Percentiles rank a stretch among this genome's conserved stretches.
Conservation (phyloP, 2,888 invertebrate genomes). For the Asteroscopus sphinx region DNA sequence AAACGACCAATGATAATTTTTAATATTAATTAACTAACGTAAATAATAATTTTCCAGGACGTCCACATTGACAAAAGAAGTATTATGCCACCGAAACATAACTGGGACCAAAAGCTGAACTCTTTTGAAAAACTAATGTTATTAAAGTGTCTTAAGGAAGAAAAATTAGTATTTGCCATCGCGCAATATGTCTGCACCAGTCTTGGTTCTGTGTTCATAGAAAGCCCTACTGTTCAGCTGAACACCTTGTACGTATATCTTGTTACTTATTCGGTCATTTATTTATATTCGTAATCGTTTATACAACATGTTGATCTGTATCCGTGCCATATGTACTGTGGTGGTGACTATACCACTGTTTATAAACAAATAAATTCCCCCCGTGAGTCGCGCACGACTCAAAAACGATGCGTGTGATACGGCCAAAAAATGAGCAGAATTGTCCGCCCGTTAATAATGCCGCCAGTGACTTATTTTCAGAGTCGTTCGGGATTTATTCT, state of each 20-base stretch:
- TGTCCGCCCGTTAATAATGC: no score
- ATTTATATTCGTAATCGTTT: no score
- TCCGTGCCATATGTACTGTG: no score
- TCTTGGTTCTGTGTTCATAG: constrained; percentile 94
- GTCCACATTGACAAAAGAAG: constrained; percentile 88
- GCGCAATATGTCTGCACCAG: constrained; percentile 94
- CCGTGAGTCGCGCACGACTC: no score
- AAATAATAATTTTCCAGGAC: constrained; percentile 78
- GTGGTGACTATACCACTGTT: no score
- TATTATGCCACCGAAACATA: constrained; percentile 63
- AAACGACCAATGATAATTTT: no score
- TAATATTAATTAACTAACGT: not conserved
- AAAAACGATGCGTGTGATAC: no score
- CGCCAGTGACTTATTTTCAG: no score
- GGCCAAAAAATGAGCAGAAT: no score
- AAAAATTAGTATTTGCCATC: constrained; percentile 95
- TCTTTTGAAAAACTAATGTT: constrained; percentile 95
- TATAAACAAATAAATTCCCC: no score
- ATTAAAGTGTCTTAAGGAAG: constrained; percentile 93
- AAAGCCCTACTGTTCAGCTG: constrained; percentile 94
- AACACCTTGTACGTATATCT: constrained; percentile 88
- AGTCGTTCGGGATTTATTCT: no score
- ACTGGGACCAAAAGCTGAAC: constrained; percentile 92
- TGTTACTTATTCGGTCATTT: not conserved
- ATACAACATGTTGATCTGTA: no score